Conservation (phyloP, 2,888 invertebrate genomes). For the Aproaerema taeniolella region DNA sequence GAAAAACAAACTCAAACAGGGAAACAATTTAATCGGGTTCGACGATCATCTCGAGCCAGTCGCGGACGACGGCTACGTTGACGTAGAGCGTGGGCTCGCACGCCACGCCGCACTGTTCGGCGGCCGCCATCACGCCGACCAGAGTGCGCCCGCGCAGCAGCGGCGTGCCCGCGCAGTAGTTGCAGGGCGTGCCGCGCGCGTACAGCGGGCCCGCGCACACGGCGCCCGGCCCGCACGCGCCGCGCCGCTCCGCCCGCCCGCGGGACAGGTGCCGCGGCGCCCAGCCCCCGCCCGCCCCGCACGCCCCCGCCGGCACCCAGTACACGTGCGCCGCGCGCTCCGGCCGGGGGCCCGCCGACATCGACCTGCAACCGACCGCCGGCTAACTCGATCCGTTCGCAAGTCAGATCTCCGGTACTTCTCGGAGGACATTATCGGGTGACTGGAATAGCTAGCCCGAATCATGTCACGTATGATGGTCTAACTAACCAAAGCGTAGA, state of each 20-base stretch:
- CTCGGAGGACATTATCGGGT: too few species aligned
- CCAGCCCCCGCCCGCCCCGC: conserved; percentile 16
- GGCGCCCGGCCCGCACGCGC: conserved; percentile 18
- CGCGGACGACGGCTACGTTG: conserved; percentile 33
- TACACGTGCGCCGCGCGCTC: conserved; percentile 29
- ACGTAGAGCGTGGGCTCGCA: conserved; percentile 53
- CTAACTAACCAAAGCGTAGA: too few species aligned
- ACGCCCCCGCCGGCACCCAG: conserved; percentile 24
- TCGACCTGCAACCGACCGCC: conserved; percentile 29
- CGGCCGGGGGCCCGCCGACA: conserved; percentile 20
- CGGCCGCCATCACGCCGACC: conserved; percentile 41
- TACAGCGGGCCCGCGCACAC: conserved; percentile 33
- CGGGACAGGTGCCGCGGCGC: conserved; percentile 15
- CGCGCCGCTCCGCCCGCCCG: conserved; percentile 16
- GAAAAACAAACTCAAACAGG: too few species aligned
- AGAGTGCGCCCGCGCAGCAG: conserved; percentile 35
- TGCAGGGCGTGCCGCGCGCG: conserved; percentile 35
- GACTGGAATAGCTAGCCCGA: too few species aligned
- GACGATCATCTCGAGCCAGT: conserved; percentile 42
- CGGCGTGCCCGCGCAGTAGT: conserved; percentile 54
- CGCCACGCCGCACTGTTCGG: conserved; percentile 38
- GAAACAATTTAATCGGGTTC: background rate
- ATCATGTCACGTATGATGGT: too few species aligned
- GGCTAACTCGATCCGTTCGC: too few species aligned
- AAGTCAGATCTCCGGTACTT: too few species aligned